phyloP scores from a whole-genome alignment of 2,888 invertebrate genomes.

The Carcina quercana region DNA sequence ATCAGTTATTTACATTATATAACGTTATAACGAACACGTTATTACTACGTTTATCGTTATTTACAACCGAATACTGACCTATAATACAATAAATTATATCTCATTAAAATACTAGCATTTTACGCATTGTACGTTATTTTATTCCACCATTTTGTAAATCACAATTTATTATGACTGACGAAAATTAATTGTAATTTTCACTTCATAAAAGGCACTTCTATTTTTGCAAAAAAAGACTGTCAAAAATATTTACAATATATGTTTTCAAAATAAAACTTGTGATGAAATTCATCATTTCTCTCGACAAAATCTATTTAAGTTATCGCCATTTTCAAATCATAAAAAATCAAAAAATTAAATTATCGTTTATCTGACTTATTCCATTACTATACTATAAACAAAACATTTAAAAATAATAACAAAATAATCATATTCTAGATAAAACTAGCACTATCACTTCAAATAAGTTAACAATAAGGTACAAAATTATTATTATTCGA shows the following conservation, averaged over 20 bases:
- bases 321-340: slow-evolving; percentile 7
- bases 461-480: slow-evolving; percentile 16
- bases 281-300: slow-evolving; percentile 16
- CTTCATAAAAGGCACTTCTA: not conserved
- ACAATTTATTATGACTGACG: slow-evolving; percentile 11
- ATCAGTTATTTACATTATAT: slow-evolving; percentile 32
- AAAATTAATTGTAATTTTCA: slow-evolving; percentile 7
- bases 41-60: slow-evolving; percentile 3
- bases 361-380: not conserved
- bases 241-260: not conserved
- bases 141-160: not conserved
- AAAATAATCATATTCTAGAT: slow-evolving; percentile 15
- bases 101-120: slow-evolving; percentile 11
- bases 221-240: slow-evolving; percentile 7
- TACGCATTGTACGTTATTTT: slow-evolving; percentile 21
- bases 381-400: slow-evolving; percentile 4
- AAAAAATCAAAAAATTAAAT: slow-evolving; percentile 5
- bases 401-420: slow-evolving; percentile 23
- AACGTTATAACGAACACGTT: slow-evolving; percentile 24
- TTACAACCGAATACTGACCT: slow-evolving; percentile 23
- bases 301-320: slow-evolving; percentile 6
- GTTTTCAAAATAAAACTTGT: not conserved
- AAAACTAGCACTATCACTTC: slow-evolving; percentile 21
- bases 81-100: slow-evolving; percentile 20
- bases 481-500: slow-evolving; percentile 4